A percentile compares a stretch with the other conserved stretches of the same genome.
Conservation (phyloP, 2,797 vertebrate genomes). For the Meriones psammophilus region DNA sequence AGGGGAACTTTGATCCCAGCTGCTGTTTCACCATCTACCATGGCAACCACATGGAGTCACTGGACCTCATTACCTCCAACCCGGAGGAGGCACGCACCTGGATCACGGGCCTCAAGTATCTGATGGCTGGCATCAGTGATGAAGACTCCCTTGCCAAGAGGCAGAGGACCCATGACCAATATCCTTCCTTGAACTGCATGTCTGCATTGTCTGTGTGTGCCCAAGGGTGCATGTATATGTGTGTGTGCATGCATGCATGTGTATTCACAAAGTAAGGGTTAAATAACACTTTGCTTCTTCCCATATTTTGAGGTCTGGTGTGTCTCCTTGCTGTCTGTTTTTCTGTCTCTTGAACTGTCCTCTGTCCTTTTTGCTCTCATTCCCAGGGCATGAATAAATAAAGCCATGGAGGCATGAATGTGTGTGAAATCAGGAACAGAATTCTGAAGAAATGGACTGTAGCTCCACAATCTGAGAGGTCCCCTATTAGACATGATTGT, state of each 20-base stretch:
- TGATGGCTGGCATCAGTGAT: conserved; percentile 99
- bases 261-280: neutral
- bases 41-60: conserved; percentile 97
- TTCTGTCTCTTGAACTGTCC: neutral
- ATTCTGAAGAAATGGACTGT: neutral
- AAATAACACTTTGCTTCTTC: neutral
- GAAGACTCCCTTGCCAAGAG: conserved; percentile 97
- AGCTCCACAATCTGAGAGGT: neutral
- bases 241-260: fast-evolving
- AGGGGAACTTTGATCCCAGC: conserved; percentile 95
- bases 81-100: conserved; percentile 97
- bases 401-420: neutral
- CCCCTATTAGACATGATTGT: neutral
- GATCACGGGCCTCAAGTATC: conserved; percentile 97
- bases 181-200: conserved; percentile 90
- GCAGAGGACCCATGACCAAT: conserved; percentile 97
- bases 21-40: conserved; percentile 99
- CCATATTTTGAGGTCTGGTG: neutral
- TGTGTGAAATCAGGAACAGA: neutral
- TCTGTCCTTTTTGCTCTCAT: neutral
- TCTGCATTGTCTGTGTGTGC: neutral
- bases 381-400: neutral
- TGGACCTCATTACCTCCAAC: conserved; percentile 97
- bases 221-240: fast-evolving
- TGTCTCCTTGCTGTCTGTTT: neutral